Evolutionary conservation across 2,113 vertebrate genomes (phyloP).

Genomic region (Bettongia penicillata): DNA sequence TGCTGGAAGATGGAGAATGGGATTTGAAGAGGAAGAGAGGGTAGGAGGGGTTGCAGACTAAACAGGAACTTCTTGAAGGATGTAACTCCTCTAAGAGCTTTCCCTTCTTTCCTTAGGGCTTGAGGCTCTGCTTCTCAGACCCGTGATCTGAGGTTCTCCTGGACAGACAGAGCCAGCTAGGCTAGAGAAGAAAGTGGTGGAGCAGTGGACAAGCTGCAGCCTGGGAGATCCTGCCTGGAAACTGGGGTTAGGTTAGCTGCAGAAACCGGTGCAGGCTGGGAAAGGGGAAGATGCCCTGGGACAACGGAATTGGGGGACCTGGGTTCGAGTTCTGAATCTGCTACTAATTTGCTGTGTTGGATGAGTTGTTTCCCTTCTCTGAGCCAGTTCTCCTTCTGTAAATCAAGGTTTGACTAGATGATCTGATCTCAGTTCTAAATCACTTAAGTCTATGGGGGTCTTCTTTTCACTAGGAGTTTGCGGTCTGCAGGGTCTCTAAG

Average conservation of each 20-base stretch:
- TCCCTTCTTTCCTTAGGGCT: not conserved
- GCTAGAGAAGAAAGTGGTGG: not conserved
- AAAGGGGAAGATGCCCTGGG: not conserved
- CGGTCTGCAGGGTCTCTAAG: not conserved
- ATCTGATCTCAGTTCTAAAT: not conserved
- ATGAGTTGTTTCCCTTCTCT: not conserved
- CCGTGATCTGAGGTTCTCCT: not conserved
- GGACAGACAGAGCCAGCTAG: not conserved
- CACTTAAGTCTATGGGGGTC: not conserved
- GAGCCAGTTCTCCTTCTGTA: not conserved
- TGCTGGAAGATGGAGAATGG: not conserved
- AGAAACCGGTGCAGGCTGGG: not conserved
- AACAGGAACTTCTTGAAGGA: not conserved
- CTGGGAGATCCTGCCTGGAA: not conserved
- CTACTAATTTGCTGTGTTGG: not conserved
- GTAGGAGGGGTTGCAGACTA: not conserved
- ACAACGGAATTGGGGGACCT: not conserved
- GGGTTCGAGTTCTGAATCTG: not conserved
- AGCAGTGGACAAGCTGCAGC: not conserved
- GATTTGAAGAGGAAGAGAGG: not conserved
- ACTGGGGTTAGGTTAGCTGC: not conserved
- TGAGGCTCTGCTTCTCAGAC: not conserved
- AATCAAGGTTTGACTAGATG: not conserved
- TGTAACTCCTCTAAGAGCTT: not conserved
- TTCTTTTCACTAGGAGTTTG: not conserved